Base-by-base conservation (phyloP, 2,797 vertebrate species). In the Todus mexicanus region DNA sequence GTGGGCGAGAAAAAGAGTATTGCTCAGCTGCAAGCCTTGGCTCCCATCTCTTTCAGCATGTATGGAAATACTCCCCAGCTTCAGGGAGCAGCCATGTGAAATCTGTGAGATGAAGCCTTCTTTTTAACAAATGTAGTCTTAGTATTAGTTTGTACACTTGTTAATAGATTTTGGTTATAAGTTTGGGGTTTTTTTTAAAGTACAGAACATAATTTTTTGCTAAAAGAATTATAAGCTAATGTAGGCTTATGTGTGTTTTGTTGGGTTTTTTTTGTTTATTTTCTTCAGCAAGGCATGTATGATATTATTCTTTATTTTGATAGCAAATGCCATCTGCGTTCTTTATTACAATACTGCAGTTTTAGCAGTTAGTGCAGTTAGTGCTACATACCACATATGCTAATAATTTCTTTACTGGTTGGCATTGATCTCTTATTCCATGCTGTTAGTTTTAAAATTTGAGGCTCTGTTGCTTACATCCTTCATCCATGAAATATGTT, bases 281-380 rank as follows among this genome's bases (percentile, higher is more conserved):
- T 75, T 68, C 75, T 57, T 2, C 31, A 78, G 17, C 2, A n/a
- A 66, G 42, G 47, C 5, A 45, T 40, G 13, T 65, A 40, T 57
- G 19, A 45, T 87, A 42, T 16, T 80, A 19, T 90, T 72, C 89
- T 73, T 89, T 91, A 84, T 43, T 72, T 56, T 72, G 59, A 17
- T 74, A 73, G 59, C 48, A 85, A 91, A 75, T 87, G 27, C 89
- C 81, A 82, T 91, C 87, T 95, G 80, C 0, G 4, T 92, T 91
- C 65, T 92, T 91, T 70, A 69, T 71, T 72, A 26, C 71, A 63
- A 68, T 76, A 40, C 54, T 92, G 48, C 54, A 78, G 56, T 72
- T 94, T 75, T 86, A 79, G n/a, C n/a, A n/a, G n/a, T n/a, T n/a
- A n/a, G n/a, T n/a, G 71, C 59, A 93, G 31, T 92, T 88, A 87